Base-by-base conservation (phyloP, 2,797 vertebrate species). In the Arrhamphus sclerolepis region DNA sequence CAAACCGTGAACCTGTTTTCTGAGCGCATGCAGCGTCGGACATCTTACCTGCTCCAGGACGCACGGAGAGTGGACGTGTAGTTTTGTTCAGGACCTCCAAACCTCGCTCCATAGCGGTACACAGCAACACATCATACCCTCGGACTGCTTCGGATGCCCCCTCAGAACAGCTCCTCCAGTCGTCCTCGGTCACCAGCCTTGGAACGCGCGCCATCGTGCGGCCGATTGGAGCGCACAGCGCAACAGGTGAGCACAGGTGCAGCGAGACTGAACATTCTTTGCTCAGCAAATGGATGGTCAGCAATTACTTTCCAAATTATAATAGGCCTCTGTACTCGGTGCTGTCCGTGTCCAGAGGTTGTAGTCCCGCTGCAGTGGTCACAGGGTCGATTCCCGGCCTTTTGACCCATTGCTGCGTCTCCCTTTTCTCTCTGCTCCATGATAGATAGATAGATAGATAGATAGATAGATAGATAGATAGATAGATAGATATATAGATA, bases 161-260 rank as follows among this genome's bases (percentile, higher is more conserved):
- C 60, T 48, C 72, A 31, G 66, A 71, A 73, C 20, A 29, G 66
- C 38, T 46, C 21, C 46, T 7, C 2, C 13, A 17, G 21, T 55
- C 39, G 31, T 57, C 62, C 34, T 42, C 40, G 6, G 7, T 29
- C 13, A 34, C 20, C 66, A 50, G 18, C 9, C 6, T 18, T 44
- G 66, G 41, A 41, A 66, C 76, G 76, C 8, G 78, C 87, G 89
- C 86, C 89, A 87, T 52, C 91, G 64, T 69, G 87, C 61, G 91
- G 88, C 19, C 1, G 17, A 42, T 3, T 7, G 20, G 9, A 11
- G 64, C 24, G 29, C 42, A 8, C 38, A 0, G 7, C 11, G 56
- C 89, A 89, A 91, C 90, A 91, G 86, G 88, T 92, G 83, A 3
- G 41, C 29, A 1, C 5, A 42, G 17, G 8, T 18, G 17, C 34